Percentiles rank a stretch among this genome's conserved stretches.
phyloP scores from a whole-genome alignment of 1,140 invertebrate genomes.

The Drosophila takahashii region DNA sequence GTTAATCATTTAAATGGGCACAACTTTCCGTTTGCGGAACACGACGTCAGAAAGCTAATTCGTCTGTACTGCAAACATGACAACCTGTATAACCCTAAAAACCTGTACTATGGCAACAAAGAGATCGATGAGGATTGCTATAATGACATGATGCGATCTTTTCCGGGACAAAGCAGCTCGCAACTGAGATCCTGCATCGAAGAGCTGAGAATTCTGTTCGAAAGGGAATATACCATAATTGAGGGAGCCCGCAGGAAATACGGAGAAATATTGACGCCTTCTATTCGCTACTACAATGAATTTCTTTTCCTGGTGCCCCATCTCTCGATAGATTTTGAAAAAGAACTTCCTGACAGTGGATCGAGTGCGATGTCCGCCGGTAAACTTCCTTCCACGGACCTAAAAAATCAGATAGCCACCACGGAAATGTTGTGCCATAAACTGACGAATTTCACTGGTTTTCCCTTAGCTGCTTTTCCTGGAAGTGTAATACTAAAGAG shows the following conservation, averaged over 20 bases:
- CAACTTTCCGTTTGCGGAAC: neutral
- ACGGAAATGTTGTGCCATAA: neutral
- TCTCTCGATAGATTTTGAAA: slow-evolving; percentile 4
- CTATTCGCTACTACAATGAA: slow-evolving; percentile 59
- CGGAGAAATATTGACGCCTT: slow-evolving; percentile 19
- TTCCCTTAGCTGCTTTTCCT: slow-evolving; percentile 14
- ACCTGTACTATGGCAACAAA: slow-evolving; percentile 46
- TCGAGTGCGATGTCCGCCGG: neutral
- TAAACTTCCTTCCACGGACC: neutral
- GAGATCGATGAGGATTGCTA: slow-evolving; percentile 44
- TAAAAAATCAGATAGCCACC: neutral
- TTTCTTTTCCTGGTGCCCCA: slow-evolving; percentile 56
- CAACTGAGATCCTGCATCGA: slow-evolving; percentile 25
- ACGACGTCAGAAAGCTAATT: slow-evolving; percentile 48
- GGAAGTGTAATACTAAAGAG: neutral
- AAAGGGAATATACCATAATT: slow-evolving; percentile 48
- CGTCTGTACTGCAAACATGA: slow-evolving; percentile 43
- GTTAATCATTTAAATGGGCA: no score
- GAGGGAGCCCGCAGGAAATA: slow-evolving; percentile 1
- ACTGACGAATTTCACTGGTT: neutral
- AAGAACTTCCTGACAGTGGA: neutral
- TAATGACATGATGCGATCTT: slow-evolving; percentile 28
- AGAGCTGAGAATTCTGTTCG: slow-evolving; percentile 35
- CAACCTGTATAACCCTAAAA: slow-evolving; percentile 46
- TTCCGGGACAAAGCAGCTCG: slow-evolving; percentile 13